Evolutionary conservation across 2,113 vertebrate genomes (phyloP).

Genomic region (Pampusana beccarii): DNA sequence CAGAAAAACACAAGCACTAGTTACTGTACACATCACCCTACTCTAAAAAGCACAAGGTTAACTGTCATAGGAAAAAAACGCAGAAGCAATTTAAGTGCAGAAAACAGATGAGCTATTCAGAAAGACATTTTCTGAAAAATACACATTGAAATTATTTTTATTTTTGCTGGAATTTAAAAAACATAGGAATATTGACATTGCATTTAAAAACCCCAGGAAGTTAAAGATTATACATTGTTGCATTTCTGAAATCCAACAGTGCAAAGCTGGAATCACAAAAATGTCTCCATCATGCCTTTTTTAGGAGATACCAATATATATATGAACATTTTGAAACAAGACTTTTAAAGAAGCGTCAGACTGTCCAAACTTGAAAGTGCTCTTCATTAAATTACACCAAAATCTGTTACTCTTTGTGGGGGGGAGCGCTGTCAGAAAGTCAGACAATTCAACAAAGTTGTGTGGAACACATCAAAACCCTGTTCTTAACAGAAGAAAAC

Average conservation of each 20-base stretch:
- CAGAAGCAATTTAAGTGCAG: neutral
- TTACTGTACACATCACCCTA: neutral
- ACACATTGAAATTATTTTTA: conserved; percentile 70
- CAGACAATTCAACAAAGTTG: conserved; percentile 4
- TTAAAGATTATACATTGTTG: conserved; percentile 54
- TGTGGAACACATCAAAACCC: neutral
- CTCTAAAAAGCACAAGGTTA: neutral
- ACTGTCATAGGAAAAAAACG: neutral
- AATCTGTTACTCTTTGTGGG: conserved; percentile 8
- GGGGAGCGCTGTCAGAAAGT: neutral
- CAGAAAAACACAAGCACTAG: neutral
- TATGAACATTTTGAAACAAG: conserved; percentile 40
- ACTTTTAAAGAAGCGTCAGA: neutral
- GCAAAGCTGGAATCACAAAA: conserved; percentile 47
- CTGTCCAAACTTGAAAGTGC: conserved; percentile 44
- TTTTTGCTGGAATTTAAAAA: conserved; percentile 76
- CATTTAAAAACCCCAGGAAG: conserved; percentile 71
- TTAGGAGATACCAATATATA: neutral
- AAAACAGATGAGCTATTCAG: conserved; percentile 49
- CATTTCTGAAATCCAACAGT: conserved; percentile 59
- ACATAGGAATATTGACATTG: conserved; percentile 70
- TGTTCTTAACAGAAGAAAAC: neutral
- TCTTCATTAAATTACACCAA: conserved; percentile 45
- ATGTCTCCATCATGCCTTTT: neutral
- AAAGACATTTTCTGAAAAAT: conserved; percentile 70